A percentile compares a stretch with the other conserved stretches of the same genome.
These are phyloP conservation scores for Elgaria multicarinata DNA, from an alignment of 2,113 vertebrate genomes.

Conservation along the genomic window DNA sequence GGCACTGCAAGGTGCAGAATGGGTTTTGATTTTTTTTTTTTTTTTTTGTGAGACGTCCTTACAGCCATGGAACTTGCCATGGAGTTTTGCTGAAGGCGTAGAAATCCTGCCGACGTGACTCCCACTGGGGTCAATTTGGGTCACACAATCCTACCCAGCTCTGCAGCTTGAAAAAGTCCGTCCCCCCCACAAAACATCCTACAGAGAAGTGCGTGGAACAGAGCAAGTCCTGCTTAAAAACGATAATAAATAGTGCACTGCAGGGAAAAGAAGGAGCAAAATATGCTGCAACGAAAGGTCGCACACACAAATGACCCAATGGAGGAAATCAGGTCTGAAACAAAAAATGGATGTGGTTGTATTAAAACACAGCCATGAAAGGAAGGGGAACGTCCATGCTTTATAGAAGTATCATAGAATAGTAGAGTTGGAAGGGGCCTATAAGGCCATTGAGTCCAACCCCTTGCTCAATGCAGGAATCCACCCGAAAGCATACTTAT, in stretches of 20 bases:
- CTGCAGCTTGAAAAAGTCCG: background rate
- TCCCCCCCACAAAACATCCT: background rate
- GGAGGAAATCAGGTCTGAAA: background rate
- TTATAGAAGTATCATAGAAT: too few relatives aligned
- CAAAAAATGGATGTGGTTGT: background rate
- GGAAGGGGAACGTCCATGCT: background rate
- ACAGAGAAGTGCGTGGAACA: slow-evolving; percentile 6
- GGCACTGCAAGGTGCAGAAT: background rate
- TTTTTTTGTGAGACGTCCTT: background rate
- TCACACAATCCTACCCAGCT: slow-evolving; percentile 26
- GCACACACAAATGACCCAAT: background rate
- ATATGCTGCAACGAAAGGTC: slow-evolving; percentile 39
- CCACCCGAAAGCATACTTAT: too few relatives aligned
- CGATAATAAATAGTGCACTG: background rate
- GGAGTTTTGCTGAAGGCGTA: slow-evolving; percentile 48
- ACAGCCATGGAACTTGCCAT: slow-evolving; percentile 11
- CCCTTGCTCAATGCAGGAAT: too few relatives aligned
- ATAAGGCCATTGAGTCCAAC: too few relatives aligned
- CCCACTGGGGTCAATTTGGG: slow-evolving; percentile 6
- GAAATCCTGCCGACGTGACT: slow-evolving; percentile 36
- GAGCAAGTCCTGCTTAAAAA: slow-evolving; percentile 13
- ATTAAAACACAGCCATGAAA: background rate
- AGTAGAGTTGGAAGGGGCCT: too few relatives aligned
- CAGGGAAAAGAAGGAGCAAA: background rate
- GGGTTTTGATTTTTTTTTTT: too few relatives aligned